A percentile compares a stretch with the other conserved stretches of the same genome.
phyloP scores from a whole-genome alignment of 2,888 invertebrate species.

The Caenorhabditis angaria region DNA sequence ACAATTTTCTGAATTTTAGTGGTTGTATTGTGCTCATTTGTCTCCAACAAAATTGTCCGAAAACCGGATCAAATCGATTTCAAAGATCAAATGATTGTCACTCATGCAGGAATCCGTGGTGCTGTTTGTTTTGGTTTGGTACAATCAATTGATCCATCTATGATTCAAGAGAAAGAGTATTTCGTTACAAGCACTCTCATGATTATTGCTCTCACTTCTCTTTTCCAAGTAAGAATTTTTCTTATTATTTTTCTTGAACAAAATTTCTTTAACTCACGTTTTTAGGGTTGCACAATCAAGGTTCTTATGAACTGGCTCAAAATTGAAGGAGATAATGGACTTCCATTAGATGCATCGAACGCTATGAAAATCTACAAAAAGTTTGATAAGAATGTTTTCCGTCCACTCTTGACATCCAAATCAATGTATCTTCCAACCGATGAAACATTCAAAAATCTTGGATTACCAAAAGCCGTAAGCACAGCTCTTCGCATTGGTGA shows the following conservation, averaged over 20 bases:
- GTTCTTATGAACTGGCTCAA: conserved; percentile 24
- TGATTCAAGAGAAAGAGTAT: conserved; percentile 88
- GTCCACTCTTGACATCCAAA: conserved; percentile 10
- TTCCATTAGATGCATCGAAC: conserved; percentile 9
- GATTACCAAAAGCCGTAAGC: conserved; percentile 44
- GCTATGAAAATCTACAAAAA: conserved; percentile 8
- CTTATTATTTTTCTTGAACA: not conserved
- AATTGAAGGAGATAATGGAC: conserved; percentile 29
- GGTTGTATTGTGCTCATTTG: conserved; percentile 77
- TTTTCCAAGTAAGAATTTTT: conserved; percentile 81
- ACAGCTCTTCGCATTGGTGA: conserved; percentile 44
- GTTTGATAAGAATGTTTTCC: conserved; percentile 7
- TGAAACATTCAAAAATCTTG: conserved; percentile 34
- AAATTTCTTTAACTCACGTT: not conserved
- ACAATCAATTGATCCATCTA: conserved; percentile 78
- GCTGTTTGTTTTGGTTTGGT: conserved; percentile 87
- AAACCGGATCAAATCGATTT: conserved; percentile 81
- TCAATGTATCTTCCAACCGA: conserved; percentile 40
- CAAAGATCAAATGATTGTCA: conserved; percentile 83
- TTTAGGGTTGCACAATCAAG: conserved; percentile 42
- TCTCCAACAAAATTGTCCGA: conserved; percentile 89
- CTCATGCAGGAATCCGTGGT: conserved; percentile 86
- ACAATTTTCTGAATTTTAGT: conserved; percentile 23
- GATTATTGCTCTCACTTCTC: conserved; percentile 96
- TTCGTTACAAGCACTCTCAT: conserved; percentile 96